Evolutionary conservation across 1,140 invertebrate genomes (phyloP).

Genomic region (Antheraea pernyi): DNA sequence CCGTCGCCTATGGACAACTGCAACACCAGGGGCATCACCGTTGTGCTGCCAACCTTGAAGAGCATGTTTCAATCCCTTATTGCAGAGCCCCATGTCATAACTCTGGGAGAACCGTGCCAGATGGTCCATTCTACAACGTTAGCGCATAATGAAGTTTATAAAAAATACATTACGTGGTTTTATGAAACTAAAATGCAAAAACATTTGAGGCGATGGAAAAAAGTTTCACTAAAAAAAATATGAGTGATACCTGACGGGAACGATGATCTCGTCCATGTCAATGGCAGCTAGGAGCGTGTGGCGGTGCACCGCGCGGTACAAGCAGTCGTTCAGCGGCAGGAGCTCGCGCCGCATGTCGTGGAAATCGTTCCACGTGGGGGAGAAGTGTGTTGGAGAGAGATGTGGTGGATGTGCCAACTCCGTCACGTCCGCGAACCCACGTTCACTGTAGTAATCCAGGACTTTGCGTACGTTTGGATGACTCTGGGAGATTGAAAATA

Average conservation of each 20-base stretch:
- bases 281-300: background rate
- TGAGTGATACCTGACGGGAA: background rate
- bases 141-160: too few species aligned
- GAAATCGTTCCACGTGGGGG: background rate
- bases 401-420: background rate
- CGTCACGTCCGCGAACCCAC: conserved; percentile 7
- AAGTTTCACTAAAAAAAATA: too few species aligned
- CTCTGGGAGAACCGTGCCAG: too few species aligned
- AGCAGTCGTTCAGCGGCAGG: conserved; percentile 7
- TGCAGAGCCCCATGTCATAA: too few species aligned
- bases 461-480: conserved; percentile 1
- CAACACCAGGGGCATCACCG: too few species aligned
- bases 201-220: too few species aligned
- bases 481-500: background rate
- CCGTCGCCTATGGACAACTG: too few species aligned
- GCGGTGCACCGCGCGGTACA: background rate
- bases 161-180: too few species aligned
- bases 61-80: too few species aligned
- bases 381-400: background rate
- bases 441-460: background rate
- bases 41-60: too few species aligned
- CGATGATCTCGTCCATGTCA: conserved; percentile 14
- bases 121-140: too few species aligned
- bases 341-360: conserved; percentile 1
- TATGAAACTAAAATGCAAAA: too few species aligned